These are phyloP conservation scores for Cassiopea andromeda DNA, from an alignment of 30 jellyfish, hydroid and myxozoan genomes.

Conservation along the genomic window DNA sequence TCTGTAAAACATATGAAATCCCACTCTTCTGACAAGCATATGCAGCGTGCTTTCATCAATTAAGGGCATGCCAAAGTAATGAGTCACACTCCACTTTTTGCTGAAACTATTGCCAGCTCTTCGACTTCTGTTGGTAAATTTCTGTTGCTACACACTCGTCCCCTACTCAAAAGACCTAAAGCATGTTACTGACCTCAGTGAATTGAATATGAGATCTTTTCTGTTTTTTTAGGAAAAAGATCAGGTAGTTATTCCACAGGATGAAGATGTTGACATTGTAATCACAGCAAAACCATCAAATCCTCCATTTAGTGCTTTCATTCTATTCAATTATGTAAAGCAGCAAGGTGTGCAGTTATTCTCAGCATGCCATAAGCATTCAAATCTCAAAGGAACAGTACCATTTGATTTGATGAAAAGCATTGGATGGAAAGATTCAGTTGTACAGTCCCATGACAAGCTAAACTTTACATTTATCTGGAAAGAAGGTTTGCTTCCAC, in stretches of 20 bases:
- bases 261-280: conserved; percentile 20
- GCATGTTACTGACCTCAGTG: no score
- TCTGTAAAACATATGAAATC: no score
- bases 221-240: not conserved
- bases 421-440: conserved; percentile 6
- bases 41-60: no score
- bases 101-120: no score
- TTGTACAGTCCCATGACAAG: conserved; percentile 50
- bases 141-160: no score
- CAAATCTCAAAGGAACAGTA: conserved; percentile 38
- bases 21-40: no score
- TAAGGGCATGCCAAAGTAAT: no score
- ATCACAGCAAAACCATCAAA: conserved; percentile 40
- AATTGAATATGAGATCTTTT: no score
- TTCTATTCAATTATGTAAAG: conserved; percentile 20
- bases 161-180: no score
- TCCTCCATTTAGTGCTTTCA: conserved; percentile 79
- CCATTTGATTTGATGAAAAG: conserved; percentile 16
- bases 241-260: not conserved
- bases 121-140: no score
- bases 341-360: conserved; percentile 44
- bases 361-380: conserved; percentile 64
- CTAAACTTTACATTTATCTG: conserved; percentile 65
- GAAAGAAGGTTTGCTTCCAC: conserved; percentile 71
- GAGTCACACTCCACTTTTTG: no score